These are phyloP conservation scores for Brachionus rubens DNA, from an alignment of 1,140 invertebrate species.

Conservation along the genomic window DNA sequence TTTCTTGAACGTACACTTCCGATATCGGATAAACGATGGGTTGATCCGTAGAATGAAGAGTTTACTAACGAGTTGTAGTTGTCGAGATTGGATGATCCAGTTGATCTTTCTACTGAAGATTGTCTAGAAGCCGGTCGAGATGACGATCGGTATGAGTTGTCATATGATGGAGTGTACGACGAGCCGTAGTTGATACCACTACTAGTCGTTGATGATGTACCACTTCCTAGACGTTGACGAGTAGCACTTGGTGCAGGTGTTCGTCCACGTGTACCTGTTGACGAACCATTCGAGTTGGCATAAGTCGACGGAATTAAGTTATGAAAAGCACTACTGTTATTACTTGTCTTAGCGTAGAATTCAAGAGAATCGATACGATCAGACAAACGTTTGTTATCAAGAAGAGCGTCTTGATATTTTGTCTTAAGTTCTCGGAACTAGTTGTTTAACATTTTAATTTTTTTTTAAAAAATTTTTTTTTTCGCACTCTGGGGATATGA, in stretches of 20 bases:
- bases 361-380: constrained; percentile 46
- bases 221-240: not conserved
- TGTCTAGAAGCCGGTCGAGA: constrained; percentile 31
- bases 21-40: not conserved
- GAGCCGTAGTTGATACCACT: constrained; percentile 15
- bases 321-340: constrained; percentile 36
- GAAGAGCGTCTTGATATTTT: constrained; percentile 40
- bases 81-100: not conserved
- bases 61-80: constrained; percentile 28
- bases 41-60: not conserved
- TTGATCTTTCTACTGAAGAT: constrained; percentile 30
- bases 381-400: constrained; percentile 39
- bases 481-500: not conserved
- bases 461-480: not conserved
- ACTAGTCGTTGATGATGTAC: not conserved
- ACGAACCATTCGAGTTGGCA: not conserved
- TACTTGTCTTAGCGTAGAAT: constrained; percentile 27
- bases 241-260: constrained; percentile 13
- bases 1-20: not conserved
- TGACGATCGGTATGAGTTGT: constrained; percentile 20
- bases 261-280: not conserved
- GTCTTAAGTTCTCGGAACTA: constrained; percentile 45
- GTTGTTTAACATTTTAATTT: not conserved
- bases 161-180: constrained; percentile 21
- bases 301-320: constrained; percentile 42